Evolutionary conservation across 2,888 invertebrate genomes (phyloP), one percentile per base, ranked within the genome.

Genomic region (Mycalesis mineus): DNA sequence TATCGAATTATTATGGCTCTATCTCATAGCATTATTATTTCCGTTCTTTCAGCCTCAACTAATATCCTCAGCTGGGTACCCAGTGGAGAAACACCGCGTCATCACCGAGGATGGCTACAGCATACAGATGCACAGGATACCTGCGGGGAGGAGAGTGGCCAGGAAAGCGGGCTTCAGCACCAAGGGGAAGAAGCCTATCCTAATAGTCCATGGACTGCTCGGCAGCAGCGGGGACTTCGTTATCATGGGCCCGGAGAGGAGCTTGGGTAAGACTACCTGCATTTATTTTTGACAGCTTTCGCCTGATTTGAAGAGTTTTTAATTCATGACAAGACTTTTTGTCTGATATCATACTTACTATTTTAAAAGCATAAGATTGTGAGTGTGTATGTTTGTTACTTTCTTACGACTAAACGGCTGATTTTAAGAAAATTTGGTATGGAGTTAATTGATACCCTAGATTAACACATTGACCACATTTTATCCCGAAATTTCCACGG

Each of bases 201-300:
- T 92, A 7, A 63, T 93, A 6, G 80, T 91, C 58, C 92, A 92
- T 62, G 93, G 95, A 0, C 73, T 95, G 0, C 67, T 92, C 4
- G 92, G 93, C 1, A 92, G 93, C 66, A 93, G 94, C 5, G 91
- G 93, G 0, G 93, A 93, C 71, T 95, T 93, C 90, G 82, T 95
- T 6, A 88, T 94, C 59, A 93, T 94, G 88, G 92, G 92, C 0
- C 93, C 92, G 0, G 87, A 91, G 55, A 91, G 92, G 66, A 92
- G 93, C 66, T 77, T 94, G 28, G 92, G 94, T 93, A 77, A 78
- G 63, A 14, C 13, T 7, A 1, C 14, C 39, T 33, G 2, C 33
- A 33, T 7, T 33, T 7, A 33, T 33, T 33, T 33, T 11, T n/a
- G n/a, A n/a, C 33, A 33, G 11, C 33, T 11, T 2, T 22, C 22